Conservation (phyloP, 2,797 vertebrate species). For the Cynopterus sphinx region DNA sequence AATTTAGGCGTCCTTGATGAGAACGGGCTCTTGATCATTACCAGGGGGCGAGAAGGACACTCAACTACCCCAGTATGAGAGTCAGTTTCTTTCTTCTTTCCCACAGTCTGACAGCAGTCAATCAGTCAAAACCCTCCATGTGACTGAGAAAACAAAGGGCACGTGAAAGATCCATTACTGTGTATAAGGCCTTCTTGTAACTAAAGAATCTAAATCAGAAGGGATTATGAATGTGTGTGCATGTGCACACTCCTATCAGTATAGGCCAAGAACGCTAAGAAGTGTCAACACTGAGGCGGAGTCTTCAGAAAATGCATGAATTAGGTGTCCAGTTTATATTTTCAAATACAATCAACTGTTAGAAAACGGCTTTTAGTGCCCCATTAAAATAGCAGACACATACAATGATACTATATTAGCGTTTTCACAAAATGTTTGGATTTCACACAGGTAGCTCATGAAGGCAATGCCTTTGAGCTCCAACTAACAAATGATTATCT, state of each 20-base stretch:
- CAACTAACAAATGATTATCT: constrained; percentile 46
- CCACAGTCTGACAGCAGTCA: background rate
- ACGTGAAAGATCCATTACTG: background rate
- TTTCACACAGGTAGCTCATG: background rate
- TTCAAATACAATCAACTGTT: background rate
- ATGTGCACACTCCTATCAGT: background rate
- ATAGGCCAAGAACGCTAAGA: background rate
- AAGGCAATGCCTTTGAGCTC: background rate
- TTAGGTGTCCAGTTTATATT: background rate
- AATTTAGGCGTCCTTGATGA: constrained; percentile 16
- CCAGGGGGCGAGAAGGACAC: background rate
- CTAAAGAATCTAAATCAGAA: background rate
- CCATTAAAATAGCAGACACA: background rate
- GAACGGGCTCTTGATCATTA: constrained; percentile 61
- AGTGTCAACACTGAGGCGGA: background rate
- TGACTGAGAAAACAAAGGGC: background rate
- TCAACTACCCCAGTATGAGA: background rate
- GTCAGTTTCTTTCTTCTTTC: background rate
- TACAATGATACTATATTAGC: background rate
- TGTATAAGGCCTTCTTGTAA: background rate
- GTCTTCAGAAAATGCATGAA: background rate
- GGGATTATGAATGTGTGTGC: background rate
- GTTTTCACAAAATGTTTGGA: constrained; percentile 5
- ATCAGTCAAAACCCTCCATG: background rate
- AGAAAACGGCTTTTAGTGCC: background rate